A percentile compares a stretch with the other conserved stretches of the same genome.
phyloP scores from a whole-genome alignment of 2,888 invertebrate species.

The Halocaridina rubra region DNA sequence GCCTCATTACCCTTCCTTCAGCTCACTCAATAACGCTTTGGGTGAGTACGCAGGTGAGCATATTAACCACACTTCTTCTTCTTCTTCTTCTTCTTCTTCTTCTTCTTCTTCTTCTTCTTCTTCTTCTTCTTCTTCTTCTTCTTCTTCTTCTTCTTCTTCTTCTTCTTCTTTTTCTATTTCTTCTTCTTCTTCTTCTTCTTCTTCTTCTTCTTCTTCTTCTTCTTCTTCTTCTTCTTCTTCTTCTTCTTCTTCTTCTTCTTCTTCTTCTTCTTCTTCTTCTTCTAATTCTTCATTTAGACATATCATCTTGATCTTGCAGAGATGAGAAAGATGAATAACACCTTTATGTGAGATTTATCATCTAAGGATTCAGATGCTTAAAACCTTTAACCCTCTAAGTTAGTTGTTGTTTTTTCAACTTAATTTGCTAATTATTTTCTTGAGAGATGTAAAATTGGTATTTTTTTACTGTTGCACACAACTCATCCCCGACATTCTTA shows the following conservation, averaged over 20 bases:
- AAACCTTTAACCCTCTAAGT: no score
- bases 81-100: background rate
- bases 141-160: background rate
- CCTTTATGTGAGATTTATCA: no score
- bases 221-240: background rate
- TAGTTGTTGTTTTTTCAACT: no score
- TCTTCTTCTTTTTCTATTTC: background rate
- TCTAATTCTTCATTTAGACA: background rate
- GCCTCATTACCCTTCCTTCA: constrained; percentile 57
- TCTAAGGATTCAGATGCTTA: no score
- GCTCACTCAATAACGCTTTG: constrained; percentile 56
- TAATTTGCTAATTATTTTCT: no score
- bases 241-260: background rate
- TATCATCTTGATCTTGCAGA: no score
- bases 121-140: background rate
- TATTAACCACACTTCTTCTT: background rate
- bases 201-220: no score
- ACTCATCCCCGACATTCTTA: background rate
- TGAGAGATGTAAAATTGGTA: no score
- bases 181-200: no score
- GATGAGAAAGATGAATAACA: no score
- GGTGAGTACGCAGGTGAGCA: constrained; percentile 56
- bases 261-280: background rate
- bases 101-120: background rate
- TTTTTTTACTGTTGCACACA: background rate